Conservation (phyloP, 53 echinoderm and acorn worm species). For the Paracentrotus lividus region DNA sequence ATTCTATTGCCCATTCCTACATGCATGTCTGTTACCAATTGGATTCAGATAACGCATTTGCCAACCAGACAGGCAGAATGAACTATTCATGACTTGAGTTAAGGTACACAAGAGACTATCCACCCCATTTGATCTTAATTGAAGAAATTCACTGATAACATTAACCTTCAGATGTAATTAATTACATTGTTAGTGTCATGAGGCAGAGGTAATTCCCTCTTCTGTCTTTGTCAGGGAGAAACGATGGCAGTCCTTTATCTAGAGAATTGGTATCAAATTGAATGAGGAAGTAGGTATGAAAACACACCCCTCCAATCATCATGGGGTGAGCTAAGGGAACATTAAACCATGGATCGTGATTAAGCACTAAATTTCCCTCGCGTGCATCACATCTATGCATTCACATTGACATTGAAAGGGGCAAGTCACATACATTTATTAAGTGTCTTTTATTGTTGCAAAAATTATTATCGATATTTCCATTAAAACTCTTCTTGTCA, state of each 20-base stretch:
- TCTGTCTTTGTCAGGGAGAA: neutral
- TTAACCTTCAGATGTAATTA: neutral
- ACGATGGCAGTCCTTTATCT: neutral
- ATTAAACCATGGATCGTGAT: too few species aligned
- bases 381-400: too few species aligned
- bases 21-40: neutral
- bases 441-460: too few species aligned
- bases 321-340: neutral
- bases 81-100: slow-evolving; percentile 7
- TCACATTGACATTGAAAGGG: too few species aligned
- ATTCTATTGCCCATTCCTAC: neutral
- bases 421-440: too few species aligned
- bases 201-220: neutral
- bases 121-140: neutral
- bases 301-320: neutral
- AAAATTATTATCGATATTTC: too few species aligned
- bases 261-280: neutral
- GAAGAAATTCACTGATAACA: neutral
- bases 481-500: too few species aligned
- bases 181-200: neutral
- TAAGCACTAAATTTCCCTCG: too few species aligned
- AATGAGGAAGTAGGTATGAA: neutral
- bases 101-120: neutral
- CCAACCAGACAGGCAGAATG: neutral
- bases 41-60: neutral